Conservation (phyloP, 2,113 vertebrate genomes). For the Cavia porcellus region DNA sequence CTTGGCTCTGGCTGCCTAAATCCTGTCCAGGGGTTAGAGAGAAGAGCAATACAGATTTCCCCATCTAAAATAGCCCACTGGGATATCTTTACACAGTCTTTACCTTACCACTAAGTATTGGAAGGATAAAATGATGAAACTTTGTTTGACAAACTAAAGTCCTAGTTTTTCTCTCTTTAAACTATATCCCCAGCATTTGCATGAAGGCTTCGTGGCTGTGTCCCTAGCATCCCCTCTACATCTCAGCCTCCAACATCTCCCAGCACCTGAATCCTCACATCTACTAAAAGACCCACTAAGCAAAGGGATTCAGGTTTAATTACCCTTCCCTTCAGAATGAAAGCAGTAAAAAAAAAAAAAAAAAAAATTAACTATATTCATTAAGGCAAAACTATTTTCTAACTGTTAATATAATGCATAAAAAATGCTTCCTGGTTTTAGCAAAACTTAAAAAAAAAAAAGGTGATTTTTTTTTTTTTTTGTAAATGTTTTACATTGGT, state of each 20-base stretch:
- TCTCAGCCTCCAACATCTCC: neutral
- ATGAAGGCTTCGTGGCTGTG: neutral
- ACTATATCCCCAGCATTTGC: neutral
- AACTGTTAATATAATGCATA: neutral
- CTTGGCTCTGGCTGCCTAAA: neutral
- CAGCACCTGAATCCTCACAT: neutral
- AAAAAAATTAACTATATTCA: neutral
- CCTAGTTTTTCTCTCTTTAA: neutral
- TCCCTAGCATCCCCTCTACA: neutral
- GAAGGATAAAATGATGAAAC: neutral
- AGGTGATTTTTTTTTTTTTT: neutral
- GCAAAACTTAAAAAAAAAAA: neutral
- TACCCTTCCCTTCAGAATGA: conserved; percentile 16
- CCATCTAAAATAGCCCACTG: neutral
- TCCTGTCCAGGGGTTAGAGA: neutral
- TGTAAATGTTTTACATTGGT: neutral
- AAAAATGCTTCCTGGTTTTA: neutral
- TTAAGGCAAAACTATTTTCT: neutral
- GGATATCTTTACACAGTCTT: neutral
- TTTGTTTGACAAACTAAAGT: neutral
- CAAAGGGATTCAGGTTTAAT: neutral
- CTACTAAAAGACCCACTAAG: neutral
- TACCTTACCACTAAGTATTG: neutral
- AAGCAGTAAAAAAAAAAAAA: conserved; percentile 10
- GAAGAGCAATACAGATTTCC: neutral